Base-by-base conservation (phyloP, 2,113 vertebrate genomes). In the Heterochromis multidens region DNA sequence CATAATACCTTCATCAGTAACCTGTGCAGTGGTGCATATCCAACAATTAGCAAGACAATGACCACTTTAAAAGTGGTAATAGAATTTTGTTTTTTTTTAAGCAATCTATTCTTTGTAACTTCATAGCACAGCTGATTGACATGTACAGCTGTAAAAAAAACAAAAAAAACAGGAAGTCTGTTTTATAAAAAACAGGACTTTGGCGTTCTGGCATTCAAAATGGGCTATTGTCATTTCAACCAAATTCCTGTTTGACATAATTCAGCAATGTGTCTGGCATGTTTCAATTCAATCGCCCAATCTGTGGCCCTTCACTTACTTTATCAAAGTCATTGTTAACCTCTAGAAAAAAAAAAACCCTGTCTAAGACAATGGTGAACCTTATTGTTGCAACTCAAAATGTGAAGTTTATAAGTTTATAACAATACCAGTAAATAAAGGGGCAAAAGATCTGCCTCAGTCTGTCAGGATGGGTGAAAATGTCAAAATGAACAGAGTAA, bases 331-430 rank as follows among this genome's bases (percentile, higher is more conserved):
- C 14, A 27, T 27, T 46, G 37, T 19, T 46, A 10, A 9, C n/a
- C 56, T 14, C 23, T 27, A 11, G 19, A 43, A 70, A 4, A 4
- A 0, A 40, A 0, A 19, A 7, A 0, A 6, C 4, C 40, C 10
- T 0, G 23, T 40, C 5, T 54, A 70, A 62, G 23, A 61, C 17
- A 16, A 54, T 25, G 23, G 16, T 2, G 2, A 61, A 33, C 23
- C 16, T 37, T 56, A 31, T 62, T 11, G 4, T 29, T 60, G 49
- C 2, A 52, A 72, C 6, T 46, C 19, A 60, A 21, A 6, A 56
- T 49, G 59, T 0, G 0, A 37, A 19, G 27, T 58, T 62, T 76
- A 19, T 14, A 37, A 19, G 27, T 58, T 62, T 76, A 19, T 14
- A 65, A 27, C 3, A 10, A 76, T 40, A 27, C 2, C 67, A 70